Evolutionary conservation across 2,888 invertebrate genomes (phyloP).

Genomic region (Cloeon dipterum): DNA sequence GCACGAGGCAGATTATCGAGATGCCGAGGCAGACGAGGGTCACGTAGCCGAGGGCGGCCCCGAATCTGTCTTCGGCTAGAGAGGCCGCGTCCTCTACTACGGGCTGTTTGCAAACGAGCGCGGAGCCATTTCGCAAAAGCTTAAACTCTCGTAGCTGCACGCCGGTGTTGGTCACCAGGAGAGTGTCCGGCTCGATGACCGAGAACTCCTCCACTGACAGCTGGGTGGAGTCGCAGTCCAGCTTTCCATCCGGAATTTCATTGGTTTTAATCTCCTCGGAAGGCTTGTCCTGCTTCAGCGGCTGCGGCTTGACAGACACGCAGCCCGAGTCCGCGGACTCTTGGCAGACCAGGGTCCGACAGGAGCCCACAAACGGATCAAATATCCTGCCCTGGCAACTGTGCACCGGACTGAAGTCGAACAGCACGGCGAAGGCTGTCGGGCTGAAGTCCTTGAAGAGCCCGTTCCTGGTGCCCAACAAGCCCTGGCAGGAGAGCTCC

Average conservation of each 20-base stretch:
- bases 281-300: too few species aligned
- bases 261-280: not conserved
- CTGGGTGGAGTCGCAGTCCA: too few species aligned
- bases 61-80: slow-evolving; percentile 2
- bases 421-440: slow-evolving; percentile 18
- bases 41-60: slow-evolving; percentile 18
- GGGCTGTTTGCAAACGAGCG: not conserved
- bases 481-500: slow-evolving; percentile 12
- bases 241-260: not conserved
- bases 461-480: slow-evolving; percentile 8
- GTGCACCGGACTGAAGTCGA: slow-evolving; percentile 16
- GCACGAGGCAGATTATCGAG: slow-evolving; percentile 20
- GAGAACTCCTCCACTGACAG: not conserved
- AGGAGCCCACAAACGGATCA: slow-evolving; percentile 21
- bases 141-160: not conserved
- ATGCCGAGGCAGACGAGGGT: slow-evolving; percentile 21
- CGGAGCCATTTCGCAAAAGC: not conserved
- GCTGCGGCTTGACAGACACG: too few species aligned
- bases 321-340: too few species aligned
- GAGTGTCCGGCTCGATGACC: not conserved
- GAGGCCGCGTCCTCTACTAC: too few species aligned
- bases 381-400: slow-evolving; percentile 15
- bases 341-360: slow-evolving; percentile 17
- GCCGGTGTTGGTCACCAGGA: not conserved
- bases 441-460: slow-evolving; percentile 16